A percentile compares a stretch with the other conserved stretches of the same genome.
Conservation (phyloP, 2,113 vertebrate genomes). For the Dasyornis broadbenti region DNA sequence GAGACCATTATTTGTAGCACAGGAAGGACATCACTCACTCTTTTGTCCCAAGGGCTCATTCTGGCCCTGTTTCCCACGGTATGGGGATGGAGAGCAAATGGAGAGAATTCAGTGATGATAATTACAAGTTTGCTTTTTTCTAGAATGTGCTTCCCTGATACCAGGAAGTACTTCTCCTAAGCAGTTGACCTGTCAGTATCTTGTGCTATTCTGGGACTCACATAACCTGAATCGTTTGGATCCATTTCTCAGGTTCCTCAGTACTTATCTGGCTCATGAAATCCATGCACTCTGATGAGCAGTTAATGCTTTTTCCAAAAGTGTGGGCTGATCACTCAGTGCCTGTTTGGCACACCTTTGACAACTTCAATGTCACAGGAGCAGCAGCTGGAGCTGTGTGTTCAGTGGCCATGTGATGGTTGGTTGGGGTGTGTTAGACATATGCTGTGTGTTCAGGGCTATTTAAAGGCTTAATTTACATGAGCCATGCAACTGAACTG, state of each 20-base stretch:
- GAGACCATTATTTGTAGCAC: background rate
- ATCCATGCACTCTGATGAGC: background rate
- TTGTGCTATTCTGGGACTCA: background rate
- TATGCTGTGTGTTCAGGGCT: background rate
- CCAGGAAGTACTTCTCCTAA: background rate
- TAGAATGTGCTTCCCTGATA: background rate
- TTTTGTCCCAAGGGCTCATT: background rate
- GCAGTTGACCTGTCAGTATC: background rate
- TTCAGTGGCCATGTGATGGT: background rate
- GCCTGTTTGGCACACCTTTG: background rate
- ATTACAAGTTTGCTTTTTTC: background rate
- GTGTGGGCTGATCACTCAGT: background rate
- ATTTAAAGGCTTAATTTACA: background rate
- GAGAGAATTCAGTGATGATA: background rate
- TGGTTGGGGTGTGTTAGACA: background rate
- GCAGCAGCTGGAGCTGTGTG: background rate
- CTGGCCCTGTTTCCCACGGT: background rate
- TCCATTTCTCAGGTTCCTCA: background rate
- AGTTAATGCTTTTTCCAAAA: background rate
- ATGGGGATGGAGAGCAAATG: background rate
- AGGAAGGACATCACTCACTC: background rate
- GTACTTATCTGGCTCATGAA: background rate
- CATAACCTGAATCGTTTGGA: accelerated
- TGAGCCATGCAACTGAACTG: background rate
- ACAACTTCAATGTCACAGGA: background rate